Evolutionary conservation across 1,140 invertebrate species (phyloP), one percentile per base, ranked within the genome.

Genomic region (Euwallacea similis): DNA sequence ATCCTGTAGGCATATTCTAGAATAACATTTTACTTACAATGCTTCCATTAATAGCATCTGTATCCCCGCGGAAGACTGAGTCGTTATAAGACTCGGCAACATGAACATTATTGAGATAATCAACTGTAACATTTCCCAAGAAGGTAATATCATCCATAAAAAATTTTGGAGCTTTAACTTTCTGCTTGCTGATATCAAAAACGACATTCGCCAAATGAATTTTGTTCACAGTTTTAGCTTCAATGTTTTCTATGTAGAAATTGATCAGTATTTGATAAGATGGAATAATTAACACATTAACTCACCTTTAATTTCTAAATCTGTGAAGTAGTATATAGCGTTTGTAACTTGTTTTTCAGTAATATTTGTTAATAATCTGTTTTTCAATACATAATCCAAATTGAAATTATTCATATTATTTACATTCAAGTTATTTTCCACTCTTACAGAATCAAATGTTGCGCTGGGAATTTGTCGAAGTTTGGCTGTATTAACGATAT

Each of bases 251-350:
- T 47, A 13, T 47, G 21, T 33, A 33, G 21, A 47, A 47, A 47
- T 47, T 1, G 46, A 10, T 47, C 6, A 2, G 1, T 9, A 10
- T 9, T 0, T 10, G 9, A 47, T 47, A 47, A 47, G n/a, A 47
- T 10, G n/a, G 9, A 47, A 9, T 47, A 47, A 10, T 47, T 2
- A 47, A 47, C 6, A 47, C n/a, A 47, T 10, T 41, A 41, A 58
- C 60, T 70, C 71, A 78, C 77, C 74, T 53, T 63, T 46, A 33
- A 76, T 64, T 43, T 75, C 59, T 15, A 80, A 10, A 56, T 74
- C 72, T 47, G 74, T 58, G 41, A 80, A 76, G 47, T 69, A 79
- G 64, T 76, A 78, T 43, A 74, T 73, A 55, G 73, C 78, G 55
- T 74, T 72, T 9, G 73, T 56, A 42, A 74, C 61, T 76, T 80